Evolutionary conservation across 2,888 invertebrate species (phyloP), one percentile per base, ranked within the genome.

Genomic region (Bugula neritina): DNA sequence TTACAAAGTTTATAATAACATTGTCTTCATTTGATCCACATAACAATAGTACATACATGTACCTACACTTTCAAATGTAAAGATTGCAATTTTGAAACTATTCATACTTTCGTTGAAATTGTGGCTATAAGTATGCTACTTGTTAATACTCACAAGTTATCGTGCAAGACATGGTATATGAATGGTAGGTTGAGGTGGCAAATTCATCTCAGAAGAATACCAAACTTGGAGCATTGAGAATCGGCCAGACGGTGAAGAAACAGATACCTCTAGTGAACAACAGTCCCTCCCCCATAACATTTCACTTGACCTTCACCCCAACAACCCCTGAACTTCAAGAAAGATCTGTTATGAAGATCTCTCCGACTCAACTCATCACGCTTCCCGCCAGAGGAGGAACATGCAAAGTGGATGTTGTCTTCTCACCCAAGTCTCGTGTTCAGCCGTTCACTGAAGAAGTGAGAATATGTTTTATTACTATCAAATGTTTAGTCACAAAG

Each of bases 381-480:
- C 77, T 84, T 13, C 78, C 76, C 31, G 78, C 82, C 1, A 77
- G 77, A 27, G 82, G 81, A 1, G 82, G 82, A 5, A 78, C 78
- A 0, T 76, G 78, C 69, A 80, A 80, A 69, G 81, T 84, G 25
- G 81, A 83, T 69, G 78, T 84, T 10, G 74, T 76, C 69, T 82
- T 84, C 72, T 76, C 79, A 43, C 83, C 83, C 23, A 80, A 77
- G 72, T 75, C 76, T 52, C 77, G 84, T 71, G 81, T 84, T 54
- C 79, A 81, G 27, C 81, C 80, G 74, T 84, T 84, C 73, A 79
- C 80, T 69, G 84, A 84, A 76, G 83, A 83, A 79, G 84, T 83
- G 73, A 71, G 76, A 17, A 21, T 52, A 13, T 10, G 52, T 52
- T n/a, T n/a, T n/a, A n/a, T n/a, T n/a, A n/a, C n/a, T n/a, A n/a